Conservation (phyloP, 2,113 vertebrate genomes). For the Halcyon malimbica region DNA sequence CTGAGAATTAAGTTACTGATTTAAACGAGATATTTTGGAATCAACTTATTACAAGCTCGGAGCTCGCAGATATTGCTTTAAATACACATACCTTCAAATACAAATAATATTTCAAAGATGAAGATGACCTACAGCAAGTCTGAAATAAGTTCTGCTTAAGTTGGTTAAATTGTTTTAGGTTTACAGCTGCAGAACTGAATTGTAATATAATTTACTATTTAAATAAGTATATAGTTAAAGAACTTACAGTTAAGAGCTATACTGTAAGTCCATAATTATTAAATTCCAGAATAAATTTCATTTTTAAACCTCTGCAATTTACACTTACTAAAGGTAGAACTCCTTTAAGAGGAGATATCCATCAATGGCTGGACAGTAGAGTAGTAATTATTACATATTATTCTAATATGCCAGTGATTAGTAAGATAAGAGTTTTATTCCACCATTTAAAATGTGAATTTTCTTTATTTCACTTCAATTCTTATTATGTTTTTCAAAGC, state of each 20-base stretch:
- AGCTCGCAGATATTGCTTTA: not conserved
- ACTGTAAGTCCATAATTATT: not conserved
- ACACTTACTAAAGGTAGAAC: not conserved
- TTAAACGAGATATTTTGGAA: not conserved
- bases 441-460: not conserved
- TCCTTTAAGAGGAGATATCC: not conserved
- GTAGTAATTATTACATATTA: not conserved
- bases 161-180: not conserved
- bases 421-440: not conserved
- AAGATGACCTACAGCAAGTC: not conserved
- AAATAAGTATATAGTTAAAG: not conserved
- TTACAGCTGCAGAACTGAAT: not conserved
- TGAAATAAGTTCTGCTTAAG: not conserved
- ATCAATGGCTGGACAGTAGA: not conserved
- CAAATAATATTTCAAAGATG: not conserved
- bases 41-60: not conserved
- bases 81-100: not conserved
- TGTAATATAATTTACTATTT: not conserved
- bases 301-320: not conserved
- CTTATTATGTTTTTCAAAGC: not conserved
- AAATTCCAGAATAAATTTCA: not conserved
- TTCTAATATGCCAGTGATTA: too few species aligned
- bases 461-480: not conserved
- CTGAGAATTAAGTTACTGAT: not conserved
- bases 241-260: not conserved